Conservation (phyloP, 2,797 vertebrate species). For the Rhincodon typus region DNA sequence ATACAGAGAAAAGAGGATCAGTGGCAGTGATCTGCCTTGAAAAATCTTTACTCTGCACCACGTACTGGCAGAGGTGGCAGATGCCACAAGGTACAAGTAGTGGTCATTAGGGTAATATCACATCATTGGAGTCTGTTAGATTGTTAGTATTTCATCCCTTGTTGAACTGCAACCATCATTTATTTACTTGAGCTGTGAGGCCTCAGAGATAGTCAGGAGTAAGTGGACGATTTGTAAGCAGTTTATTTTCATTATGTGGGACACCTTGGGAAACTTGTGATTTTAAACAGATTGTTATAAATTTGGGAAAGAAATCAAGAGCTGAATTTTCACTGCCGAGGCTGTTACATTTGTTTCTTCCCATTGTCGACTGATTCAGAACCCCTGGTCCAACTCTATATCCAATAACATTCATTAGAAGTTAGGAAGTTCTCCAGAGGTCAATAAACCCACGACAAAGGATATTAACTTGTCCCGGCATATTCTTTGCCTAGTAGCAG, state of each 20-base stretch:
- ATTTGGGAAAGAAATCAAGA: background rate
- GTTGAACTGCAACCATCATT: conserved; percentile 12
- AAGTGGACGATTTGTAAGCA: conserved; percentile 7
- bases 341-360: background rate
- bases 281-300: background rate
- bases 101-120: too few species aligned
- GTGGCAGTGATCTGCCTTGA: too few species aligned
- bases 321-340: too few species aligned
- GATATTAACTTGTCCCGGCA: background rate
- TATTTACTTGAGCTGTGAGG: background rate
- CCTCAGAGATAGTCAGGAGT: background rate
- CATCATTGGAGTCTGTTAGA: background rate
- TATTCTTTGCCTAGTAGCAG: background rate
- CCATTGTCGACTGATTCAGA: background rate
- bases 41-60: too few species aligned
- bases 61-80: too few species aligned
- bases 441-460: conserved; percentile 16
- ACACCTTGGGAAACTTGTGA: background rate
- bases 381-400: background rate
- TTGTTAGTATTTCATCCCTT: background rate
- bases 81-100: too few species aligned
- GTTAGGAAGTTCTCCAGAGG: background rate
- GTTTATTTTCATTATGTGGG: background rate
- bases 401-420: background rate
- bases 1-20: too few species aligned